Base-by-base conservation (phyloP, 2,113 vertebrate species). In the Phainopepla nitens region DNA sequence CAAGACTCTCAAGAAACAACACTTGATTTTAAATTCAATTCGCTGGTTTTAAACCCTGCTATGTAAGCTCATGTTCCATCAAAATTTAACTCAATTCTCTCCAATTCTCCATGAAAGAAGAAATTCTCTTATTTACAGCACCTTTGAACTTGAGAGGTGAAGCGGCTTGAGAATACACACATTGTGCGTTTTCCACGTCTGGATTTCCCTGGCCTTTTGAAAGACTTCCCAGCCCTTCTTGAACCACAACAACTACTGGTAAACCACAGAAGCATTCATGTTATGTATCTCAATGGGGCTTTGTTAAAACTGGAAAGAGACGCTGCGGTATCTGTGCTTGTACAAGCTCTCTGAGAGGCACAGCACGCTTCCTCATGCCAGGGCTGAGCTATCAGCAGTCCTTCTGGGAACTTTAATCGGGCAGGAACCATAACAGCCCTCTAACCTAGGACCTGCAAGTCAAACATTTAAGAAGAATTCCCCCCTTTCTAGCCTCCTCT, bases 251-350 rank as follows among this genome's bases (percentile, higher is more conserved):
- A 87, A 75, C 39, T 36, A 39, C 50, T 88, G 45, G 57, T 91
- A 91, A 91, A 61, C 73, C 83, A 75, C 77, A 93, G 69, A 87
- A 81, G 87, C 49, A 72, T 93, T 93, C 64, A n/a, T 42, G 61
- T 54, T 90, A 64, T 50, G 35, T 53, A 60, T 53, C 75, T 96
- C 89, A 95, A 71, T 58, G 41, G 58, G 51, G 58, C 80, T 95
- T 94, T 93, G 86, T 65, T 90, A 77, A 83, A 89, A 86, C n/a
- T 35, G 51, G 57, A 91, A 31, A 89, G 70, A 71, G 78, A 71
- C 0, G 0, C 42, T 69, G 60, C 39, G 56, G 21, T 72, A 95
- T 66, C 75, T 31, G 7, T 15, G 47, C 82, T 96, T 73, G 79
- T 24, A 58, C 47, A 72, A 81, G 80, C 0, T 10, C 56, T 87